Conservation (phyloP, 2,888 invertebrate genomes). For the Eremobia ochroleuca region DNA sequence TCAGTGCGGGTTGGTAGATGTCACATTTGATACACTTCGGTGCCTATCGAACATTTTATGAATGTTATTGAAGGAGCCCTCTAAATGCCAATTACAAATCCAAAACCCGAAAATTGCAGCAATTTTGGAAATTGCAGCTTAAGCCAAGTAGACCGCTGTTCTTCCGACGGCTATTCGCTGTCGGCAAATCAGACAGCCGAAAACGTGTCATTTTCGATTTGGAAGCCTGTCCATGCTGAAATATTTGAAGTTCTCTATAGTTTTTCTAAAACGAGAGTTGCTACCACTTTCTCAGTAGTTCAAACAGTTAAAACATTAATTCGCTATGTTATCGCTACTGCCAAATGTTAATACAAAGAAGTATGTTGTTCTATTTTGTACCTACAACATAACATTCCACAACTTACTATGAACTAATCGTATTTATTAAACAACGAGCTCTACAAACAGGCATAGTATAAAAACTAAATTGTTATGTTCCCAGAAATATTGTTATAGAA, state of each 20-base stretch:
- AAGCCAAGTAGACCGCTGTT: too few species aligned
- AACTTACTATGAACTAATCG: conserved; percentile 5
- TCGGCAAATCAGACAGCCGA: too few species aligned
- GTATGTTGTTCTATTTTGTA: conserved; percentile 3
- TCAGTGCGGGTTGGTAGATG: too few species aligned
- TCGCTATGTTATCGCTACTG: conserved; percentile 11
- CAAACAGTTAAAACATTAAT: not conserved
- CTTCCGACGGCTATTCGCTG: too few species aligned
- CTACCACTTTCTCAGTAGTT: not conserved
- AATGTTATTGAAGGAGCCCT: too few species aligned
- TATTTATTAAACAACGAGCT: conserved; percentile 11
- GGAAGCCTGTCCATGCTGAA: too few species aligned
- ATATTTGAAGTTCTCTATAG: not conserved
- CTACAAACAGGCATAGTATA: not conserved
- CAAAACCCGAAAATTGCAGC: too few species aligned
- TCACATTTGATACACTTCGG: too few species aligned
- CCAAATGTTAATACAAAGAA: conserved; percentile 11
- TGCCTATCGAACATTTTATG: too few species aligned
- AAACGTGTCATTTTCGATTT: too few species aligned
- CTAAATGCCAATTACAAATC: too few species aligned
- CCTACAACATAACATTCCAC: not conserved
- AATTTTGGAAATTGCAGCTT: too few species aligned
- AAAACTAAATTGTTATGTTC: conserved; percentile 7
- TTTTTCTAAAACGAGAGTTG: not conserved
- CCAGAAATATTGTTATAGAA: conserved; percentile 9